Percentiles rank a stretch among this genome's conserved stretches.
phyloP scores from a whole-genome alignment of 2,797 vertebrate genomes.

The Mionectes olivaceus region DNA sequence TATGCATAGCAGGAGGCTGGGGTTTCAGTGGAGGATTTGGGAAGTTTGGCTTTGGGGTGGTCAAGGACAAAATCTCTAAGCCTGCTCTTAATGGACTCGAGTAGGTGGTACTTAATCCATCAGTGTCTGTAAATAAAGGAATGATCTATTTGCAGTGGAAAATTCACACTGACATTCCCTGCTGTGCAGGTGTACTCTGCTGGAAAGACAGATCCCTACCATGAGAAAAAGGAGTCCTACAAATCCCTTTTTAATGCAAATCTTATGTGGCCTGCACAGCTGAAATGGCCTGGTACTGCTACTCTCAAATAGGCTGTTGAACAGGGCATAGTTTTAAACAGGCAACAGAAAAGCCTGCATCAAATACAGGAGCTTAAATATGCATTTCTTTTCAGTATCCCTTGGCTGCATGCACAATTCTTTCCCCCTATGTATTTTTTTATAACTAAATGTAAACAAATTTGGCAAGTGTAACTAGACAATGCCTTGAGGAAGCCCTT shows the following conservation, averaged over 20 bases:
- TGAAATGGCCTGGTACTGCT: neutral
- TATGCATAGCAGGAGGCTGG: neutral
- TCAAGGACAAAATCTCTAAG: neutral
- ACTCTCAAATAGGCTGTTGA: neutral
- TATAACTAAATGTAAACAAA: neutral
- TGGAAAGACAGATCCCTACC: neutral
- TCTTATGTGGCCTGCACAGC: neutral
- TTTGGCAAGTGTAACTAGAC: neutral
- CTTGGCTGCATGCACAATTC: neutral
- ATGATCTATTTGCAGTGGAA: neutral
- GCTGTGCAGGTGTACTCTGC: neutral
- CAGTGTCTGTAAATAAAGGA: neutral
- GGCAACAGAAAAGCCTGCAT: neutral
- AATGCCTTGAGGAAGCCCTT: neutral
- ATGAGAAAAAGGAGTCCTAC: neutral
- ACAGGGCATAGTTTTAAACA: neutral
- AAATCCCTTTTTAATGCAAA: neutral
- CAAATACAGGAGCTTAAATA: neutral
- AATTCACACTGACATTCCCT: neutral
- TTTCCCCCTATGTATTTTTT: neutral
- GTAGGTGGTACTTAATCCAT: neutral
- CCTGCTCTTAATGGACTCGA: neutral
- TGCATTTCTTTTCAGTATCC: neutral
- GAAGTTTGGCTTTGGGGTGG: constrained; percentile 6
- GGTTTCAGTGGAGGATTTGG: neutral